These are phyloP conservation scores for Oryzias woworae DNA, from an alignment of 2,113 vertebrate genomes.

Conservation along the genomic window DNA sequence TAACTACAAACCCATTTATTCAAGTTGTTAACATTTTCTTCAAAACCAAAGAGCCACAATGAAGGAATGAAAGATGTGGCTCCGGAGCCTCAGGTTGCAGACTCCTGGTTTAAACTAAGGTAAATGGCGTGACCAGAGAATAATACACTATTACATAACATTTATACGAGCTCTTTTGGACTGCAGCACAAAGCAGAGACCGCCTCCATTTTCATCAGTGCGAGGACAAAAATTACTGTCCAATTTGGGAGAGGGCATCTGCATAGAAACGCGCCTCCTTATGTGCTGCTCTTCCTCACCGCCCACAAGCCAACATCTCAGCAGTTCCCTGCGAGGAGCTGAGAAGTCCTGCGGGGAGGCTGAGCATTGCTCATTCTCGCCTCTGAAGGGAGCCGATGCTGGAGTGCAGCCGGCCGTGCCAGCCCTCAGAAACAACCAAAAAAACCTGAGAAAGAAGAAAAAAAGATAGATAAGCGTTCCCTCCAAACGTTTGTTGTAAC, in stretches of 20 bases:
- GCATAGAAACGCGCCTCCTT: constrained; percentile 39
- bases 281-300: constrained; percentile 46
- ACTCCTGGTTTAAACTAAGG: too few relatives aligned
- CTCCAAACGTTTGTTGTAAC: too few relatives aligned
- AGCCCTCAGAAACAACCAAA: constrained; percentile 45
- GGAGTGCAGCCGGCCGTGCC: constrained; percentile 21
- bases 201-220: constrained; percentile 7
- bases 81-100: too few relatives aligned
- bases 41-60: too few relatives aligned
- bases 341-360: constrained; percentile 44
- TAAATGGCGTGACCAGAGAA: too few relatives aligned
- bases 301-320: constrained; percentile 54
- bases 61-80: too few relatives aligned
- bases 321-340: constrained; percentile 14
- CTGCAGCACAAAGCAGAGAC: constrained; percentile 2
- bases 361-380: constrained; percentile 65
- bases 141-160: too few relatives aligned
- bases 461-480: too few relatives aligned
- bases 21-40: too few relatives aligned
- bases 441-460: constrained; percentile 27
- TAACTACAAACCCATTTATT: too few relatives aligned
- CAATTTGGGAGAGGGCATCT: constrained; percentile 35
- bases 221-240: constrained; percentile 3
- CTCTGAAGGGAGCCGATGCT: constrained; percentile 60
- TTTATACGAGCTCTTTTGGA: not conserved